A percentile compares a stretch with the other conserved stretches of the same genome.
Evolutionary conservation across 2,888 invertebrate species (phyloP).

Genomic region (Celastrina argiolus): DNA sequence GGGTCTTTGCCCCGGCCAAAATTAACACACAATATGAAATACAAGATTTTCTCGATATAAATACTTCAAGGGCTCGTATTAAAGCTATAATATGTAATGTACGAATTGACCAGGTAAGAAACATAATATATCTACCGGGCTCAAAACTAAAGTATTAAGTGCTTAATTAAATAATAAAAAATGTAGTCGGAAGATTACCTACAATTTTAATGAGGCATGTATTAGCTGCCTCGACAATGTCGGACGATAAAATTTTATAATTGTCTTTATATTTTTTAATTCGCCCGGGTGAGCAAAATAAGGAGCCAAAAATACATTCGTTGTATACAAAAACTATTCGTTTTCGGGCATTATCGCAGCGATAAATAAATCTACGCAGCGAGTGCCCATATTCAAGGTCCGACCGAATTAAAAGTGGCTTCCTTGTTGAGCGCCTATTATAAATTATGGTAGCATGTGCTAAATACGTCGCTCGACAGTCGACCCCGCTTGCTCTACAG

Average conservation of each 20-base stretch:
- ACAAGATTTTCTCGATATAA: not conserved
- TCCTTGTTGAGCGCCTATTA: conserved; percentile 32
- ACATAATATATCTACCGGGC: not conserved
- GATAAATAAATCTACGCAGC: conserved; percentile 36
- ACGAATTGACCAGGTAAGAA: not conserved
- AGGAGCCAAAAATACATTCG: conserved; percentile 6
- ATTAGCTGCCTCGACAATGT: not conserved
- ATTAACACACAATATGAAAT: conserved; percentile 13
- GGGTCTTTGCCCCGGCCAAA: conserved; percentile 17
- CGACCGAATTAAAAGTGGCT: conserved; percentile 33
- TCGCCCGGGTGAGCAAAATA: not conserved
- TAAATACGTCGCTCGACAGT: conserved; percentile 19
- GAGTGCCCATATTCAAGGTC: conserved; percentile 43
- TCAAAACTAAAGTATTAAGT: not conserved
- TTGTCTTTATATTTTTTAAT: not conserved
- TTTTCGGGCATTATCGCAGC: conserved; percentile 23
- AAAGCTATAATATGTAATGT: not conserved
- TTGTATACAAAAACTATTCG: not conserved
- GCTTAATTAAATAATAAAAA: not conserved
- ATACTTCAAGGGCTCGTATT: not conserved
- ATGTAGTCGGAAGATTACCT: not conserved
- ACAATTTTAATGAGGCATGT: not conserved
- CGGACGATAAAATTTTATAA: not conserved
- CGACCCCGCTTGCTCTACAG: not conserved
- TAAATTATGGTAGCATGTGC: conserved; percentile 26